A percentile compares a stretch with the other conserved stretches of the same genome.
These are phyloP conservation scores for Lithophane socia DNA, from an alignment of 2,888 invertebrate genomes.

Conservation along the genomic window DNA sequence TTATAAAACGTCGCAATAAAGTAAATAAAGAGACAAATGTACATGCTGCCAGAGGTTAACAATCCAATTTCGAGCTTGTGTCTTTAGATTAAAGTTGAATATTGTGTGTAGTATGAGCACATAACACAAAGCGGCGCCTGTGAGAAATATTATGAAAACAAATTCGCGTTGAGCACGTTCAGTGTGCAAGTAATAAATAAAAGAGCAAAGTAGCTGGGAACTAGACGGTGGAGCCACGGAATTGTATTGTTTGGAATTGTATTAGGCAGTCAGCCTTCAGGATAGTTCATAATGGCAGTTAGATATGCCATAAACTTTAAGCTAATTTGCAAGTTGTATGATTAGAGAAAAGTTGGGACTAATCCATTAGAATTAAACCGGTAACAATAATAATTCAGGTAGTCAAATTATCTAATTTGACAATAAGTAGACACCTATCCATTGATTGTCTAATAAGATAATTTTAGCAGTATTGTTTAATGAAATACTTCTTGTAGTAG, in stretches of 20 bases:
- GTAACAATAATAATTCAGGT: neutral
- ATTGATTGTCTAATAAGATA: neutral
- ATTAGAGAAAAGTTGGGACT: constrained; percentile 39
- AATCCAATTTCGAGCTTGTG: constrained; percentile 72
- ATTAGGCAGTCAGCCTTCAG: constrained; percentile 71
- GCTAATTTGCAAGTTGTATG: constrained; percentile 34
- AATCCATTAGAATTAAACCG: constrained; percentile 62
- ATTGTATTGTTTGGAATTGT: constrained; percentile 86
- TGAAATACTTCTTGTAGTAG: neutral
- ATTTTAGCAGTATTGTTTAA: neutral
- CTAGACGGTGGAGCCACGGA: constrained; percentile 79
- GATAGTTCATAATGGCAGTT: constrained; percentile 57
- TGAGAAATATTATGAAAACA: constrained; percentile 90
- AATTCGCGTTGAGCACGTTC: constrained; percentile 89
- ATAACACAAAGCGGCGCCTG: constrained; percentile 78
- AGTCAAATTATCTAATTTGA: neutral
- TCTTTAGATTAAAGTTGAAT: constrained; percentile 68
- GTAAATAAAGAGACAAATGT: constrained; percentile 88
- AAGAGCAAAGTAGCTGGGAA: constrained; percentile 80
- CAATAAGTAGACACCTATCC: neutral
- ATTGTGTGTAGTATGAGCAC: constrained; percentile 70
- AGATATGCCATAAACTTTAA: constrained; percentile 61
- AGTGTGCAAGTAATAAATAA: constrained; percentile 89
- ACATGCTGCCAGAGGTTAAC: constrained; percentile 70
- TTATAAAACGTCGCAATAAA: constrained; percentile 89